Conservation (phyloP, 2,888 invertebrate species). For the Epistrophe eligans region DNA sequence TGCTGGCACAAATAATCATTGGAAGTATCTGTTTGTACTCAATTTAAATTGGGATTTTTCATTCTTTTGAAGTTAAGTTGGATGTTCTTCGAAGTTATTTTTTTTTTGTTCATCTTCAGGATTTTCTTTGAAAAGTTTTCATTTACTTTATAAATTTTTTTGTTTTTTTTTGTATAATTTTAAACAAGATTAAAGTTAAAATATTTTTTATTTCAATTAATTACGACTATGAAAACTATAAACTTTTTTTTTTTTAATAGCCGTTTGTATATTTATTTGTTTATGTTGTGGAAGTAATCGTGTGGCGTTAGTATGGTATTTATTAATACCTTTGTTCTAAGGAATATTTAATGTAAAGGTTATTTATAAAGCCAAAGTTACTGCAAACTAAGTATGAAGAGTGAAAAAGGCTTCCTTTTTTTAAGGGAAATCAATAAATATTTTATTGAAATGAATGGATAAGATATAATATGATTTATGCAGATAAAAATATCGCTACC, state of each 20-base stretch:
- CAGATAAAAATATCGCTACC: too few relatives aligned
- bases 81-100: neutral
- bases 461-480: too few relatives aligned
- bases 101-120: neutral
- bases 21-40: constrained; percentile 31
- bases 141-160: neutral
- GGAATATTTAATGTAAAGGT: too few relatives aligned
- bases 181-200: constrained; percentile 15
- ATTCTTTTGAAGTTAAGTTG: constrained; percentile 26
- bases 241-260: neutral
- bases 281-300: neutral
- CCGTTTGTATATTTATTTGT: neutral
- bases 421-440: too few relatives aligned
- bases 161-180: neutral
- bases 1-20: constrained; percentile 60
- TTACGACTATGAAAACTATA: constrained; percentile 3
- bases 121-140: neutral
- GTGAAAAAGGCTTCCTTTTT: too few relatives aligned
- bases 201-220: constrained; percentile 19
- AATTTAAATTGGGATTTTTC: constrained; percentile 26
- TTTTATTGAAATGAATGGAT: too few relatives aligned
- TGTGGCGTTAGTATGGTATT: neutral
- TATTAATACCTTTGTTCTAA: too few relatives aligned
- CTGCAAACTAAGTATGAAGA: too few relatives aligned
- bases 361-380: too few relatives aligned